These are phyloP conservation scores for Caerostris extrusa DNA, from an alignment of 1,140 invertebrate species.

Conservation along the genomic window DNA sequence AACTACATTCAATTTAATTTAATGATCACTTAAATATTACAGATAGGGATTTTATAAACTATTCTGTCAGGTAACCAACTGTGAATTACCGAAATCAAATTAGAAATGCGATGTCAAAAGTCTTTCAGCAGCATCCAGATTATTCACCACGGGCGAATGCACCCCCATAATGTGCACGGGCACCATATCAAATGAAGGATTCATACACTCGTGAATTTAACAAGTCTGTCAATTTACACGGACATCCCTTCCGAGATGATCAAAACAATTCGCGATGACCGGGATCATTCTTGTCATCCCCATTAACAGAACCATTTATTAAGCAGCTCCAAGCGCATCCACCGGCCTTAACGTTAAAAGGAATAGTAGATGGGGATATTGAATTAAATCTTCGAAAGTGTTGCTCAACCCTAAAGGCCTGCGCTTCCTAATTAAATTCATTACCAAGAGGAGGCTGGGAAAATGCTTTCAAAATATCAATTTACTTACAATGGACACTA, in stretches of 20 bases:
- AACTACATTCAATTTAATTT: too few relatives aligned
- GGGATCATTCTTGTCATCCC: neutral
- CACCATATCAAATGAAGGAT: conserved; percentile 20
- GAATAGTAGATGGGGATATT: neutral
- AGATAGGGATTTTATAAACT: too few relatives aligned
- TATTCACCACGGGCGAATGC: neutral
- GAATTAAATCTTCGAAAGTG: neutral
- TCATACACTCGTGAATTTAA: neutral
- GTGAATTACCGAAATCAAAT: too few relatives aligned
- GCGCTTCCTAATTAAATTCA: conserved; percentile 58
- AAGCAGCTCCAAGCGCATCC: neutral
- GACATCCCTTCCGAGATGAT: neutral
- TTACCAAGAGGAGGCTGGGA: conserved; percentile 9
- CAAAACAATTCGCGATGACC: conserved; percentile 7
- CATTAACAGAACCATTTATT: conserved; percentile 51
- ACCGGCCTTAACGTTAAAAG: neutral
- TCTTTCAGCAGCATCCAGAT: neutral
- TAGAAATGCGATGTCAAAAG: too few relatives aligned
- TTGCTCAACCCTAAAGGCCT: neutral
- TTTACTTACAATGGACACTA: conserved; percentile 6
- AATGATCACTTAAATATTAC: too few relatives aligned
- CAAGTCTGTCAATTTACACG: conserved; percentile 30
- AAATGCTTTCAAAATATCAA: conserved; percentile 64
- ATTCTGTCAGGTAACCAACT: too few relatives aligned
- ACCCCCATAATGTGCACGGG: neutral